Evolutionary conservation across 2,888 invertebrate genomes (phyloP), one percentile per base, ranked within the genome.

Genomic region (Netelia melanura): DNA sequence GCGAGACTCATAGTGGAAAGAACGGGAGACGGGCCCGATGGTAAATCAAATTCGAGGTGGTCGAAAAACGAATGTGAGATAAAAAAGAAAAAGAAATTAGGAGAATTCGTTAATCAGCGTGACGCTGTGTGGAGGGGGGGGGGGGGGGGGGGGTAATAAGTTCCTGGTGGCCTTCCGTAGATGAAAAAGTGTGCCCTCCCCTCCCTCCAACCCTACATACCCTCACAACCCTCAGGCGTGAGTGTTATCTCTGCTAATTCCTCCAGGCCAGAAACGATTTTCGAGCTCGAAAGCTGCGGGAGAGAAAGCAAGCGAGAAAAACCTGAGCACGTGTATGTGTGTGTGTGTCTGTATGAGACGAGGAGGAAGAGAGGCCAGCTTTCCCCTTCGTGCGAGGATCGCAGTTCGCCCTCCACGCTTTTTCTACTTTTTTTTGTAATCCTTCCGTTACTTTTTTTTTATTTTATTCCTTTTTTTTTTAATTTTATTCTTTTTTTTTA

Each of bases 231-330:
- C 30, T 38, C 43, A 58, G 72, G 2, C n/a, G 67, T 52, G 58
- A 67, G 68, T 58, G 64, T 76, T 68, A 25, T 67, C 76, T 58
- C 56, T 58, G 44, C 76, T 77, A 77, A 77, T 77, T 77, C 56
- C 25, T 43, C 44, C 3, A 5, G 44, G 17, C 23, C 17, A 17
- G 58, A 21, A 58, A 58, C 58, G 58, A 10, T 58, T 58, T 58
- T 58, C 30, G 23, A 17, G 52, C 48, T 74, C 25, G 25, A 44
- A 56, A 67, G 25, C n/a, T 54, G 21, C 56, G 44, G 43, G 52
- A 52, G 52, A 75, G 67, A 58, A 56, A 54, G 10, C 30, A 38
- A 25, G 52, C 14, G 58, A 52, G 65, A n/a, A 10, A 25, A 14
- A 44, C 38, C 21, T n/a, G 38, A 30, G 9, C 10, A 17, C 17